These are phyloP conservation scores for Vespertilio murinus DNA, from an alignment of 2,797 vertebrate genomes.

Conservation along the genomic window DNA sequence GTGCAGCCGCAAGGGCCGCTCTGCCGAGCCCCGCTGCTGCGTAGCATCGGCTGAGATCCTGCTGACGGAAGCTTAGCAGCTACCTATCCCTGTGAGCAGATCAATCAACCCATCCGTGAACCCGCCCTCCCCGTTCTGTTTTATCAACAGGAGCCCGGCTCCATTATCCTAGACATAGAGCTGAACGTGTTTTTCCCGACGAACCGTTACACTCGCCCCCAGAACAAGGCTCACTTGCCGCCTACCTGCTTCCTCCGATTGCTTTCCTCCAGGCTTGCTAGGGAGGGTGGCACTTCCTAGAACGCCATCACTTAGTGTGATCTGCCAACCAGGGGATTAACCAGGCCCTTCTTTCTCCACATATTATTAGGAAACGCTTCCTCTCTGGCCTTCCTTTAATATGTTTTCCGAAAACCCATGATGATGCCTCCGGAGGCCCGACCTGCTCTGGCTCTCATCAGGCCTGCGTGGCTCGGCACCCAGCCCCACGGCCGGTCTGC, in stretches of 20 bases:
- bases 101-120: fast-evolving
- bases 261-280: not conserved
- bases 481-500: not conserved
- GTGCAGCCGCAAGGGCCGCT: not conserved
- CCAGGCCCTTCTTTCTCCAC: not conserved
- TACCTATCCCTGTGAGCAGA: not conserved
- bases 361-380: conserved; percentile 9
- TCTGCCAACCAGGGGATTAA: not conserved
- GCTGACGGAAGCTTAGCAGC: not conserved
- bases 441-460: conserved; percentile 54
- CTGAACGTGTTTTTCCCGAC: not conserved
- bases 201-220: not conserved
- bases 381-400: not conserved
- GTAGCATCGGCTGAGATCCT: not conserved
- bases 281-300: not conserved
- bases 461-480: not conserved
- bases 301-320: not conserved
- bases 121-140: not conserved
- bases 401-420: conserved; percentile 20
- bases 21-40: not conserved
- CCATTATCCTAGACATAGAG: not conserved
- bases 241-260: not conserved
- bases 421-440: conserved; percentile 4
- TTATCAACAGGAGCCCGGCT: not conserved
- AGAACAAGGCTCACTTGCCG: not conserved